Base-by-base conservation (phyloP, 2,797 vertebrate genomes). In the Botia kubotai region DNA sequence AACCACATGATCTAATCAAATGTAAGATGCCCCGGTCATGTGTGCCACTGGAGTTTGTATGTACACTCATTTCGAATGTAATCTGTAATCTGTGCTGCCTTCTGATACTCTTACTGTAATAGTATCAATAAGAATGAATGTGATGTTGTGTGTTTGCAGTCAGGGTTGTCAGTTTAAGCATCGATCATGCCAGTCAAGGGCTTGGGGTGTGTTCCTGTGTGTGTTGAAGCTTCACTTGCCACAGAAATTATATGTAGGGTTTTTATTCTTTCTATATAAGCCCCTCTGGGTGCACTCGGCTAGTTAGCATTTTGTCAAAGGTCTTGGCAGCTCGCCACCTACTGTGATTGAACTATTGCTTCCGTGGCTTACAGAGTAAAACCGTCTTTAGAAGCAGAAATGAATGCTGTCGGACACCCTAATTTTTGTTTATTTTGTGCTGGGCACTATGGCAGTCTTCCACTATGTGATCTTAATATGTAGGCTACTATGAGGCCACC, bases 81-180 rank as follows among this genome's bases (percentile, higher is more conserved):
- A 87, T 87, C 86, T 80, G 76, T 89, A 85, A 88, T 90, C 87
- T 75, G 72, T 29, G 33, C 46, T 57, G 60, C 69, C 66, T 83
- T 72, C 76, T 87, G 78, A 77, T 85, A 81, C 82, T 83, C 77
- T 84, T 81, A 81, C 73, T 81, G 58, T 85, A 66, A 79, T 85
- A 83, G 78, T 83, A 73, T 86, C 82, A 84, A 77, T 85, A 82
- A 81, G 63, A 67, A 46, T 53, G 26, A 57, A 71, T 33, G 81
- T 55, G 48, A 69, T 53, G 68, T 79, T 29, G 75, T 82, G 75
- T 50, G 71, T 21, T 29, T 70, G 65, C 23, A 43, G 36, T 82
- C 50, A 16, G 29, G 57, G 58, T 36, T 50, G 67, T 39, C 69
- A 55, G 26, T 67, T 85, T 77, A 77, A 80, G 39, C 68, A 46